A percentile compares a stretch with the other conserved stretches of the same genome.
phyloP scores from a whole-genome alignment of 2,797 vertebrate species.

The Enteromius argenteus region DNA sequence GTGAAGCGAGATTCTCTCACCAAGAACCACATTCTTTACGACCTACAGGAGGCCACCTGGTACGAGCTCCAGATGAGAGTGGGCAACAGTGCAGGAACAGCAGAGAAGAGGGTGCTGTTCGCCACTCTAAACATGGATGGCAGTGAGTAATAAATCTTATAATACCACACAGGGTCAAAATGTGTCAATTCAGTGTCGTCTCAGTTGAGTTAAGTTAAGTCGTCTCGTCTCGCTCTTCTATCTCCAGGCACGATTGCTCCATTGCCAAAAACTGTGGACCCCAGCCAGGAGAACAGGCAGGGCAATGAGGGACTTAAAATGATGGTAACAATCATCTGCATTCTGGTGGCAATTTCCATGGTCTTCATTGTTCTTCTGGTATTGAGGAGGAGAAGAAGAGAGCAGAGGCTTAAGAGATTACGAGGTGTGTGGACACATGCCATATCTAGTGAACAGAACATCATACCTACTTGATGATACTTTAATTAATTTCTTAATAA shows the following conservation, averaged over 20 bases:
- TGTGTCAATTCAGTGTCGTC: no score
- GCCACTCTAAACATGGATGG: constrained; percentile 94
- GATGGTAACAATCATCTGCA: constrained; percentile 96
- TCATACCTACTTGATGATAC: background rate
- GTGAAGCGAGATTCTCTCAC: constrained; percentile 93
- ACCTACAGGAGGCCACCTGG: constrained; percentile 96
- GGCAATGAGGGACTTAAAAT: constrained; percentile 96
- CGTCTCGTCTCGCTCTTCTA: background rate
- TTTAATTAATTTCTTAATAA: background rate
- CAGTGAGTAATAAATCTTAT: constrained; percentile 83
- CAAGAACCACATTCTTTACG: constrained; percentile 94
- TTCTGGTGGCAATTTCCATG: constrained; percentile 90
- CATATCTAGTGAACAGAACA: background rate
- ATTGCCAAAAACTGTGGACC: constrained; percentile 91
- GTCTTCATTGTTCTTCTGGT: constrained; percentile 93
- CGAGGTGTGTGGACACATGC: constrained; percentile 79
- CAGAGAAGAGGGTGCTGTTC: constrained; percentile 94
- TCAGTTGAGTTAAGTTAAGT: no score
- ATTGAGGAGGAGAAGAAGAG: constrained; percentile 90
- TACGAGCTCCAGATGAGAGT: constrained; percentile 97
- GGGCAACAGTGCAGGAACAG: constrained; percentile 96
- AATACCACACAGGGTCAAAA: background rate
- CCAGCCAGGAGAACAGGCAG: constrained; percentile 90
- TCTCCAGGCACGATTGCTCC: constrained; percentile 94
- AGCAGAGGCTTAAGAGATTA: constrained; percentile 95